These are phyloP conservation scores for Craseonycteris thonglongyai DNA, from an alignment of 2,113 vertebrate genomes.

Conservation along the genomic window DNA sequence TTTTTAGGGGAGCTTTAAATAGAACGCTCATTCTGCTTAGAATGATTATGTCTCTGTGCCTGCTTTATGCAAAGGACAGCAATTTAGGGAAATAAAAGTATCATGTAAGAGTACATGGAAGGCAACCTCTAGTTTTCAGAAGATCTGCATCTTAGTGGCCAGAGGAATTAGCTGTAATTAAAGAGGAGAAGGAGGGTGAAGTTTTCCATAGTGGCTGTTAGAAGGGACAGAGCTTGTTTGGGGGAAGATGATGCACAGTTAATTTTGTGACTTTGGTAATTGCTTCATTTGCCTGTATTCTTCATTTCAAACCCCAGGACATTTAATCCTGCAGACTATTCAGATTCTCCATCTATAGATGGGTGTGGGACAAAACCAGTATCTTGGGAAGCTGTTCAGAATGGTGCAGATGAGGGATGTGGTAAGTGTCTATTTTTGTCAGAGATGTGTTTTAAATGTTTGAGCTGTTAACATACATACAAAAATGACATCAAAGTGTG, in stretches of 20 bases:
- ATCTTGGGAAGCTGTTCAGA: constrained; percentile 86
- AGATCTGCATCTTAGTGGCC: background rate
- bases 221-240: background rate
- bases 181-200: background rate
- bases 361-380: constrained; percentile 83
- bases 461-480: background rate
- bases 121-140: background rate
- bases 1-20: background rate
- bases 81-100: background rate
- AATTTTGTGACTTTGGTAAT: constrained; percentile 54
- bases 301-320: constrained; percentile 81
- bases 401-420: constrained; percentile 85
- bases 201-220: background rate
- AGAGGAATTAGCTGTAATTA: background rate
- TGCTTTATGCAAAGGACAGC: background rate
- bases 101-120: background rate
- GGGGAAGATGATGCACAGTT: background rate
- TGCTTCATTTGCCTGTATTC: constrained; percentile 50
- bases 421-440: constrained; percentile 76
- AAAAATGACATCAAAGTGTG: background rate
- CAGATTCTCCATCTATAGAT: constrained; percentile 81
- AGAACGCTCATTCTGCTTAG: background rate
- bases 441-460: background rate
- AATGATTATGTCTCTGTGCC: background rate
- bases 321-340: constrained; percentile 95